Base-by-base conservation (phyloP, 2,113 vertebrate genomes). In the Megaleporinus macrocephalus region DNA sequence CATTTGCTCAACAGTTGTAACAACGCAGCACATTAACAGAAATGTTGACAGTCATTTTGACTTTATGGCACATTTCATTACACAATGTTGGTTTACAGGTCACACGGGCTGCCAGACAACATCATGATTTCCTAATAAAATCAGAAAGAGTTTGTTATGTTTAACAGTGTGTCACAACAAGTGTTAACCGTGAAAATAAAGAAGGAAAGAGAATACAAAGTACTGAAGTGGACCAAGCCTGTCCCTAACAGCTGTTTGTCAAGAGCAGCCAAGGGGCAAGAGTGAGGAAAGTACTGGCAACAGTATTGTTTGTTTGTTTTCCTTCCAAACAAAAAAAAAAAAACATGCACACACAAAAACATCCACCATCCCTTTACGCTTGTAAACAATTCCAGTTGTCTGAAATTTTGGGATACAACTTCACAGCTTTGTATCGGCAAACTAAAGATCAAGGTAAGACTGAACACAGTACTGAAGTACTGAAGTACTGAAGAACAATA, bases 41-140 rank as follows among this genome's bases (percentile, higher is more conserved):
- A 41, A 69, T n/a, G 24, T 44, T 70, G 36, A 44, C 33, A 41
- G 20, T 14, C 36, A 70, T 36, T 41, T 24, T 24, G 66, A 44
- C 36, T 24, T 44, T 70, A 29, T 27, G 11, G 24, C 51, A 70
- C 55, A 36, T 55, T 15, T 20, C 51, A 61, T 65, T 41, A 65
- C n/a, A 61, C 16, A 10, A n/a, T 44, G 15, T 30, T 70, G 10
- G 27, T 57, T 80, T 80, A 73, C 33, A 73, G 70, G 63, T 73
- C 27, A 36, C 57, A 36, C 61, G 63, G 61, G 57, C 36, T 47
- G 22, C 71, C 22, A 49, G 44, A 51, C 24, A 16, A 20, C 29
- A 63, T 51, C n/a, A 1, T 44, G 41, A 44, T 11, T 44, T 44
- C 41, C 11, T 44, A 72, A 44, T 49, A 70, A 70, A 80, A 61